These are phyloP conservation scores for Anhinga anhinga DNA, from an alignment of 2,113 vertebrate genomes.

Conservation along the genomic window DNA sequence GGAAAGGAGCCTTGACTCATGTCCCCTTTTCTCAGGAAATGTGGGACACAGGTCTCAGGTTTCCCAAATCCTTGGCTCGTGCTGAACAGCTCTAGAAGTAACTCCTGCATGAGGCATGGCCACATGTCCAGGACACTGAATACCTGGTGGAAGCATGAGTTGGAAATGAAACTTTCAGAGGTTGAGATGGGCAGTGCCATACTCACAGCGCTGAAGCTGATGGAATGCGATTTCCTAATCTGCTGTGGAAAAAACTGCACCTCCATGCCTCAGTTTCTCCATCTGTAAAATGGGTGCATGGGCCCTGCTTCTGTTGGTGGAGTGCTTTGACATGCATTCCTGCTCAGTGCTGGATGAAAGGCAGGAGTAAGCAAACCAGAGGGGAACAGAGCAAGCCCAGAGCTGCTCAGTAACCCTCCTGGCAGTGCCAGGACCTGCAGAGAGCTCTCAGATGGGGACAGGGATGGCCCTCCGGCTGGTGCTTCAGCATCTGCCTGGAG, in stretches of 20 bases:
- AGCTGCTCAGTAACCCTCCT: background rate
- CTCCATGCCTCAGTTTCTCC: background rate
- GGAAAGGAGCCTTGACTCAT: fast-evolving
- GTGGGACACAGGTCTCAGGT: background rate
- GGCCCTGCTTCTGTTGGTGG: background rate
- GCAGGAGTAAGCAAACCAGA: background rate
- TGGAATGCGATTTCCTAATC: background rate
- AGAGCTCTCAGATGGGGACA: background rate
- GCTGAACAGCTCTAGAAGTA: background rate
- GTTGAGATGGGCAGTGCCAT: background rate
- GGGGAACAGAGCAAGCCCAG: background rate
- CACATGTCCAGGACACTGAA: fast-evolving
- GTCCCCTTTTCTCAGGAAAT: background rate
- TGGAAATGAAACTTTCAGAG: background rate
- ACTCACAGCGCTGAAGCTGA: fast-evolving
- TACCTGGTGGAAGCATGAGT: fast-evolving
- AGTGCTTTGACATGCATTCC: background rate
- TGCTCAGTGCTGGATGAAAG: background rate
- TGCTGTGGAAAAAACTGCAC: background rate
- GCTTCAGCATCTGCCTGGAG: background rate
- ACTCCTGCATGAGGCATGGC: background rate
- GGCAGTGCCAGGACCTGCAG: background rate
- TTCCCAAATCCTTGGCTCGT: background rate
- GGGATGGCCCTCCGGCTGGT: background rate
- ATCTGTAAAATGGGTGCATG: background rate